A percentile compares a stretch with the other conserved stretches of the same genome.
phyloP scores from a whole-genome alignment of 1,140 invertebrate genomes.

The Carcinoscorpius rotundicauda region DNA sequence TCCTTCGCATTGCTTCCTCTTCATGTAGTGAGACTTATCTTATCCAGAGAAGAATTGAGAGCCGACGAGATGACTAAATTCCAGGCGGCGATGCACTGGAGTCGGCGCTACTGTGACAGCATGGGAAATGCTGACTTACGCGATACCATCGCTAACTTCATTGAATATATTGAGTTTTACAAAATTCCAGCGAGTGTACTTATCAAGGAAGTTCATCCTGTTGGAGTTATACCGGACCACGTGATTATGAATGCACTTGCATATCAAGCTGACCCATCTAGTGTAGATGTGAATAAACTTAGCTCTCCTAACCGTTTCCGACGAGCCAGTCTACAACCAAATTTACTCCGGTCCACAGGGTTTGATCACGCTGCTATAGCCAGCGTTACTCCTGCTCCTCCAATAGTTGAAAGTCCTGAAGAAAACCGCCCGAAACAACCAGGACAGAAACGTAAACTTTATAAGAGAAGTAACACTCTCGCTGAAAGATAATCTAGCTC shows the following conservation, averaged over 20 bases:
- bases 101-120: constrained; percentile 78
- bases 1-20: constrained; percentile 75
- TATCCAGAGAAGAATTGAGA: constrained; percentile 72
- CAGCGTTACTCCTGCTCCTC: no score
- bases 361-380: no score
- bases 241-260: constrained; percentile 42
- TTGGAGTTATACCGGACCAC: constrained; percentile 69
- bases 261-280: constrained; percentile 24
- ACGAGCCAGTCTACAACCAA: neutral
- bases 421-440: no score
- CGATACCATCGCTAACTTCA: constrained; percentile 48
- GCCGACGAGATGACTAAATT: constrained; percentile 91
- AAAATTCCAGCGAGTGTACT: constrained; percentile 85
- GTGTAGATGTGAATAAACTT: constrained; percentile 23
- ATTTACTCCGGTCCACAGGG: no score
- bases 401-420: no score
- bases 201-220: constrained; percentile 81
- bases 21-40: constrained; percentile 77
- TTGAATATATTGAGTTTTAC: constrained; percentile 87
- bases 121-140: constrained; percentile 17
- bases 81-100: constrained; percentile 86
- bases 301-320: constrained; percentile 25
- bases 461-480: constrained; percentile 17
- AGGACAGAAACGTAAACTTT: neutral
- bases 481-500: constrained; percentile 14